phyloP scores from a whole-genome alignment of 1,140 invertebrate species.

The Coptotermes formosanus region DNA sequence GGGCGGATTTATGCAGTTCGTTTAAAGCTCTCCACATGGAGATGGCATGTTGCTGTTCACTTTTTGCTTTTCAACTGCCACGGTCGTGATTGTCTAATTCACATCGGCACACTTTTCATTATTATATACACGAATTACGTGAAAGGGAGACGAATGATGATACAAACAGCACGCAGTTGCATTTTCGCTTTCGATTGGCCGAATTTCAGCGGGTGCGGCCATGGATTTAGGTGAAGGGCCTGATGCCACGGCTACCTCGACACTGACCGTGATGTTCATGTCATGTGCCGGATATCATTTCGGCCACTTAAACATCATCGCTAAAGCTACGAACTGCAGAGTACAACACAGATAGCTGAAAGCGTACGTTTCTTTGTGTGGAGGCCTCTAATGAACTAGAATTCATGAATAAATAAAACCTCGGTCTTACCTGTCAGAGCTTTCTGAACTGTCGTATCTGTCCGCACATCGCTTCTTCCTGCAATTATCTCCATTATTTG shows the following conservation, averaged over 20 bases:
- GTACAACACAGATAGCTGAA: not conserved
- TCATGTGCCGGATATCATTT: not conserved
- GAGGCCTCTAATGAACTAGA: not conserved
- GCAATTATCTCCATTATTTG: constrained; percentile 44
- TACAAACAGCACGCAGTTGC: not conserved
- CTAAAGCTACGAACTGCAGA: no score
- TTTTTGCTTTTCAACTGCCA: not conserved
- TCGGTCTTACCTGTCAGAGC: constrained; percentile 73
- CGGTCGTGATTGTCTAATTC: not conserved
- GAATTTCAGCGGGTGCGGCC: constrained; percentile 30
- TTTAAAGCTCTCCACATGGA: not conserved
- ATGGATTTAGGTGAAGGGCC: constrained; percentile 30
- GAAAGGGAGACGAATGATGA: not conserved
- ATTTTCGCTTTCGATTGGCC: constrained; percentile 33
- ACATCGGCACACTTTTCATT: not conserved
- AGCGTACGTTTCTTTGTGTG: not conserved
- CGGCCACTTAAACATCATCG: not conserved
- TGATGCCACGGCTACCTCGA: constrained; percentile 20
- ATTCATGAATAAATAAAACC: not conserved
- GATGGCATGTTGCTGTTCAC: not conserved
- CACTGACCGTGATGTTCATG: constrained; percentile 33
- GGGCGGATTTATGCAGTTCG: not conserved
- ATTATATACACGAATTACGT: not conserved
- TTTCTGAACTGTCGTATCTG: constrained; percentile 85
- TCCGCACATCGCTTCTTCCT: constrained; percentile 81